Base-by-base conservation (phyloP, 2,888 invertebrate genomes). In the Bimastos eiseni region DNA sequence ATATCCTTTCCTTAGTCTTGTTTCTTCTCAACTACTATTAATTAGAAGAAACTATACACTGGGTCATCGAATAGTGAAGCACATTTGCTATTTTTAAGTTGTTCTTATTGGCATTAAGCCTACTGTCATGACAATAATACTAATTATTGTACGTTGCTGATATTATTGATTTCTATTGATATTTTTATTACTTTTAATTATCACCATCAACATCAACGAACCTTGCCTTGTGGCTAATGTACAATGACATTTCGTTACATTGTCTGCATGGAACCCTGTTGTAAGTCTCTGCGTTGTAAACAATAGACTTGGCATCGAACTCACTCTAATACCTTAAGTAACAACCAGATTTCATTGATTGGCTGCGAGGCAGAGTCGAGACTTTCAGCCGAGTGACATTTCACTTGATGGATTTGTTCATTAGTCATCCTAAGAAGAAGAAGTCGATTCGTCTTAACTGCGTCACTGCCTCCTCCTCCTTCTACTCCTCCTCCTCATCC, bases 311-410 rank as follows among this genome's bases (percentile, higher is more conserved):
- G 70, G 70, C 70, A n/a, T 70, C 70, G 70, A n/a, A 30, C 70
- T 70, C 70, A n/a, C 70, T 70, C 30, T 8, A 70, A 70, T 70
- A 11, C 70, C 70, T 70, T 70, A 6, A 70, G 70, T 70, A 70
- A 70, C 70, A 70, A 70, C 70, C n/a, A n/a, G 70, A 70, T 70
- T 70, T 70, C n/a, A 70, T 70, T 70, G 70, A 70, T 70, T 70
- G 21, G 49, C 49, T 49, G 24, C 49, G 70, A 70, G 70, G 13
- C 70, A 70, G 70, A 70, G n/a, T 49, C 49, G 0, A n/a, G 70
- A 70, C 70, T 70, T 70, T 70, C 70, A 30, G 4, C 70, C 70
- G 70, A n/a, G n/a, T 70, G 70, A 70, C 70, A n/a, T 70, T n/a
- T 70, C 1, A 70, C 70, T n/a, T 70, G 70, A 70, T n/a, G 70